Percentiles rank a stretch among this genome's conserved stretches.
These are phyloP conservation scores for Eunapius fragilis DNA, from an alignment of 37 sponge, comb jelly and placozoan species.

Conservation along the genomic window DNA sequence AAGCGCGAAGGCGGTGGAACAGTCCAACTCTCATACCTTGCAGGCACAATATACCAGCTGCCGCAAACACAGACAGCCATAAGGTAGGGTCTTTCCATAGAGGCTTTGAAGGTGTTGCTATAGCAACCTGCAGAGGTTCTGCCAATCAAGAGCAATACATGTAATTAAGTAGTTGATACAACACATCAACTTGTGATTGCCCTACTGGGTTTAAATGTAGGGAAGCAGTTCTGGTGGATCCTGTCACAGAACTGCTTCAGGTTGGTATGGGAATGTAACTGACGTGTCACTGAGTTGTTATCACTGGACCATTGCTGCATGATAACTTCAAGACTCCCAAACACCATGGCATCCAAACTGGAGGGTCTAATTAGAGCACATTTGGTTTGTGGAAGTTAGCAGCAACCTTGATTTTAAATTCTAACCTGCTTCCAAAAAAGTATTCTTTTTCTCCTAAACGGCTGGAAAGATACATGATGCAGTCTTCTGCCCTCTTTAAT, in stretches of 20 bases:
- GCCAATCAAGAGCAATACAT: not conserved
- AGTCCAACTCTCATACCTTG: conserved; percentile 59
- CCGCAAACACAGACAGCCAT: conserved; percentile 49
- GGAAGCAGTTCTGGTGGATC: conserved; percentile 27
- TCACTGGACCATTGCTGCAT: conserved; percentile 37
- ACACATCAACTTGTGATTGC: too few species aligned
- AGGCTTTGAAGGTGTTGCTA: not conserved
- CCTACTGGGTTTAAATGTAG: conserved; percentile 49
- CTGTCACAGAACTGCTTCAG: conserved; percentile 46
- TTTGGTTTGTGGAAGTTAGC: too few species aligned
- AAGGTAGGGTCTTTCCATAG: conserved; percentile 48
- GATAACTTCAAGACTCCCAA: conserved; percentile 63
- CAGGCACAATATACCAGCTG: conserved; percentile 22
- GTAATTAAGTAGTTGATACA: not conserved
- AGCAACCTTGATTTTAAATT: not conserved
- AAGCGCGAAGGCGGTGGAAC: not conserved
- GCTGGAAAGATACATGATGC: conserved; percentile 34
- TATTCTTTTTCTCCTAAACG: conserved; percentile 36
- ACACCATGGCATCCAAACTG: conserved; percentile 61
- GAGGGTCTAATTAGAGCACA: conserved; percentile 14
- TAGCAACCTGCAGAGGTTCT: not conserved
- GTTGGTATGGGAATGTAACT: conserved; percentile 29
- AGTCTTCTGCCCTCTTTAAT: conserved; percentile 48
- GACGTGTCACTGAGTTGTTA: conserved; percentile 22
- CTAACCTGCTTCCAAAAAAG: conserved; percentile 54